Evolutionary conservation across 2,797 vertebrate genomes (phyloP), one percentile per base, ranked within the genome.

Genomic region (Chelon auratus): DNA sequence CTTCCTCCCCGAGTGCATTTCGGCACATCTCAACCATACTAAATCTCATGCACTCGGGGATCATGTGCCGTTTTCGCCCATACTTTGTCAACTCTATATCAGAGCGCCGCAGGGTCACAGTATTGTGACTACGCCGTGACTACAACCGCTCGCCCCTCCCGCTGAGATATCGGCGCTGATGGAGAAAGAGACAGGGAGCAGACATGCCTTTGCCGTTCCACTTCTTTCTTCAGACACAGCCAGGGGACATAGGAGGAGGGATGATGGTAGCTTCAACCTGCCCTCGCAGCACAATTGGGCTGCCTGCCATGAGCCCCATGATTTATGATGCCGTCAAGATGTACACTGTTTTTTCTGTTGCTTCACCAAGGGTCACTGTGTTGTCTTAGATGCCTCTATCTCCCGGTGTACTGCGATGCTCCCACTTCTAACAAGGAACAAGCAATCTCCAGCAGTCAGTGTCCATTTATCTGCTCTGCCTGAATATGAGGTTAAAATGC

Each of bases 241-340:
- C 89, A 75, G 87, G 89, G 91, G 91, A 86, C 87, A 82, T 22
- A 1, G 69, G 81, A 84, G 80, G 87, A 87, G 82, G 76, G 90
- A 91, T 80, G 90, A 81, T 70, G 83, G 78, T 68, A 76, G 85
- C 87, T 81, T 81, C 86, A 78, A 84, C 80, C 83, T 87, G 87
- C 87, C 87, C 89, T 91, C 83, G 60, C 84, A 75, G 90, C 88
- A 84, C 89, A 87, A 92, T 84, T 80, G 89, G 87, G 89, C 89
- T 81, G 87, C 83, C 89, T 91, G 89, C 88, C 89, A 90, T 24
- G 63, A 75, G 88, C 82, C 56, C 54, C 14, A 4, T 94, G 92
- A 94, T 93, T 93, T 93, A 93, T 90, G 89, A 92, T 88, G 83
- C 86, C 86, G 80, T 92, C 93, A 91, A 87, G 88, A 72, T 30